Conservation (phyloP, 2,113 vertebrate genomes). For the Sciurus niger region DNA sequence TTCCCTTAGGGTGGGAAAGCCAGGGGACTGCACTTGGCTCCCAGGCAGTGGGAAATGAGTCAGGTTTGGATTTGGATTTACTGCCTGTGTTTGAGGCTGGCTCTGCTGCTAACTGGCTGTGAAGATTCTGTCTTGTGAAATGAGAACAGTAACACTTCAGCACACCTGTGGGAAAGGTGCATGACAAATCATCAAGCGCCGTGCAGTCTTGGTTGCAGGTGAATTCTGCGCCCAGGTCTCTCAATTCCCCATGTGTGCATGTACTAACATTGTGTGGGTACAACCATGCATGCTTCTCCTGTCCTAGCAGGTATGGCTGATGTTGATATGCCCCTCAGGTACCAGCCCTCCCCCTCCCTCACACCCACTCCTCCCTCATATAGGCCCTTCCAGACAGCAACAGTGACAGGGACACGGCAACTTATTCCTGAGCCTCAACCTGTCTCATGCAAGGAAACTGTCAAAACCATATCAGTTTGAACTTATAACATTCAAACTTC, state of each 20-base stretch:
- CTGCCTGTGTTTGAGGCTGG: neutral
- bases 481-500: neutral
- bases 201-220: neutral
- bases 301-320: neutral
- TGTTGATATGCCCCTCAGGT: neutral
- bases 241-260: accelerated
- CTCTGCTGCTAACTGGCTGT: neutral
- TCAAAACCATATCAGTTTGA: neutral
- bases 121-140: neutral
- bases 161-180: accelerated
- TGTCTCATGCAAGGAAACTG: neutral
- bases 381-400: neutral
- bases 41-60: neutral
- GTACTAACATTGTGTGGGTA: neutral
- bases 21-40: neutral
- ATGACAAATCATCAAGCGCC: accelerated
- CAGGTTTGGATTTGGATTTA: too few species aligned
- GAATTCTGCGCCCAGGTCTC: neutral
- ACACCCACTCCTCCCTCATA: too few species aligned
- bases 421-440: neutral
- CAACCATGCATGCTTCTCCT: neutral
- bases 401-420: too few species aligned
- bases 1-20: neutral
- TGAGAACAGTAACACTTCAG: neutral
- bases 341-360: neutral